Evolutionary conservation across 2,797 vertebrate genomes (phyloP).

Genomic region (Myripristis jacobus): DNA sequence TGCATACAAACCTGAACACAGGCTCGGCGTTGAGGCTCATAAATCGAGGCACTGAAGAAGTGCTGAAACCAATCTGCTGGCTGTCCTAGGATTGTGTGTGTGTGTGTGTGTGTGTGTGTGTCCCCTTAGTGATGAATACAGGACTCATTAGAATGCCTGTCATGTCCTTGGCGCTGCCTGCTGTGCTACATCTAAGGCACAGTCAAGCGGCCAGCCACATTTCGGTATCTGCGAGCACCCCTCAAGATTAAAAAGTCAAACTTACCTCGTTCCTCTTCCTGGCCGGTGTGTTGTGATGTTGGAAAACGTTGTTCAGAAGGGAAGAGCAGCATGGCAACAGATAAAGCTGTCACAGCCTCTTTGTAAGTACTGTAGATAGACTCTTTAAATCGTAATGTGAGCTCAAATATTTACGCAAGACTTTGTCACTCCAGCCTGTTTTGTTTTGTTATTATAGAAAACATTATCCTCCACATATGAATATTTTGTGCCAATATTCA

Average conservation of each 20-base stretch:
- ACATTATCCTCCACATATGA: background rate
- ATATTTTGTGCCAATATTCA: no score
- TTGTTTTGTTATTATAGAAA: slow-evolving; percentile 30
- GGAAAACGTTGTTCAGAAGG: slow-evolving; percentile 59
- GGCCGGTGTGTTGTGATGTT: slow-evolving; percentile 43
- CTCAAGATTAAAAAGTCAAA: slow-evolving; percentile 45
- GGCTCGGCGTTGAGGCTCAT: slow-evolving; percentile 6
- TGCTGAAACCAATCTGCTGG: slow-evolving; percentile 40
- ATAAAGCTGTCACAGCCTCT: slow-evolving; percentile 58
- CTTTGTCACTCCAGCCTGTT: slow-evolving; percentile 1
- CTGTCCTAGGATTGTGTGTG: slow-evolving; percentile 24
- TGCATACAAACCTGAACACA: slow-evolving; percentile 22
- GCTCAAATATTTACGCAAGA: slow-evolving; percentile 11
- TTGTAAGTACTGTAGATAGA: slow-evolving; percentile 67
- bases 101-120: slow-evolving; percentile 41
- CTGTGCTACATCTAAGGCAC: slow-evolving; percentile 62
- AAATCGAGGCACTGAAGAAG: slow-evolving; percentile 44
- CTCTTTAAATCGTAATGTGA: slow-evolving; percentile 31
- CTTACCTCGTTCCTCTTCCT: slow-evolving; percentile 29
- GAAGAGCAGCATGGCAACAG: slow-evolving; percentile 52
- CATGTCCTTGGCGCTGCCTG: slow-evolving; percentile 68
- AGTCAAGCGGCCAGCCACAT: slow-evolving; percentile 45
- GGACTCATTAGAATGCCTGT: slow-evolving; percentile 79
- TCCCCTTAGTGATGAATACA: slow-evolving; percentile 69
- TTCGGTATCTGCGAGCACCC: slow-evolving; percentile 33